Conservation (phyloP, 2,888 invertebrate species). For the Pasiphila rectangulata region DNA sequence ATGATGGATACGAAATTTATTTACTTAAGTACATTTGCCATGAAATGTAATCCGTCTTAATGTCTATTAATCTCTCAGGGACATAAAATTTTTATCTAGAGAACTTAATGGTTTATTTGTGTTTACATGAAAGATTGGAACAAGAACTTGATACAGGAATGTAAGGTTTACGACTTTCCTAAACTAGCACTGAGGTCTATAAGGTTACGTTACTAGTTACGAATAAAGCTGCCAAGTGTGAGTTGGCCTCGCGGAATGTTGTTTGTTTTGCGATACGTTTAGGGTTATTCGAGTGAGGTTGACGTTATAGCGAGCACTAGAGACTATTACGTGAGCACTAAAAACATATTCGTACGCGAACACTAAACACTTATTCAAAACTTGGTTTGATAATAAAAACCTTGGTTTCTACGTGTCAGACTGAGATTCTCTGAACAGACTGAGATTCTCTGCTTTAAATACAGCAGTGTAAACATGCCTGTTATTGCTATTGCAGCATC, state of each 20-base stretch:
- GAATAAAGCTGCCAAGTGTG: no score
- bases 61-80: conserved; percentile 66
- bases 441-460: no score
- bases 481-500: no score
- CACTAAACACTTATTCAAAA: no score
- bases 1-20: conserved; percentile 71
- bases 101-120: conserved; percentile 50
- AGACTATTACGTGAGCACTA: no score
- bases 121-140: conserved; percentile 46
- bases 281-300: conserved; percentile 5
- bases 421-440: no score
- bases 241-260: conserved; percentile 33
- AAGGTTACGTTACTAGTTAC: no score
- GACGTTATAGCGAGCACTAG: no score
- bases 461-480: no score
- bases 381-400: no score
- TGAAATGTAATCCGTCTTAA: conserved; percentile 69
- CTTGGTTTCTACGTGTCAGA: no score
- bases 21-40: conserved; percentile 66
- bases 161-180: conserved; percentile 14
- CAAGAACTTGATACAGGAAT: conserved; percentile 18
- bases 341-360: no score
- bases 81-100: conserved; percentile 51
- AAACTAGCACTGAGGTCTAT: conserved; percentile 6
- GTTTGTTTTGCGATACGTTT: conserved; percentile 38